phyloP scores from a whole-genome alignment of 1,140 invertebrate species.

The Drosophila prosaltans region DNA sequence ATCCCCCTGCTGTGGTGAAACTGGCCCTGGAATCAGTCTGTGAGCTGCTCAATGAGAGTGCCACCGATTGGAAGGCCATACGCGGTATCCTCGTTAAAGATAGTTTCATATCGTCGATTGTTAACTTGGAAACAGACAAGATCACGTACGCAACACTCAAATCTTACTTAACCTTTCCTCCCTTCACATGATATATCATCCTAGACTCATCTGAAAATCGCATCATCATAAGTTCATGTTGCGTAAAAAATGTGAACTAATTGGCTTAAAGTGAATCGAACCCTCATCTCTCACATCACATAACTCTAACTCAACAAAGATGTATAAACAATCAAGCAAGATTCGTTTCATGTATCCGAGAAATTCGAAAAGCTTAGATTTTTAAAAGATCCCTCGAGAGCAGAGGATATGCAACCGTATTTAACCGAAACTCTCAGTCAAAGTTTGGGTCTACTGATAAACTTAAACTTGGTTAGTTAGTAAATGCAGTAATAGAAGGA shows the following conservation, averaged over 20 bases:
- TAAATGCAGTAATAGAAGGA: too few relatives aligned
- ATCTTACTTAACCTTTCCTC: constrained; percentile 41
- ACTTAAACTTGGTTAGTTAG: too few relatives aligned
- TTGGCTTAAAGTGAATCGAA: constrained; percentile 19
- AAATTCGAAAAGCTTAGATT: not conserved
- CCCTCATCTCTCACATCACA: constrained; percentile 1
- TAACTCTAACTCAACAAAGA: constrained; percentile 1
- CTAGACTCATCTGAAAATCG: constrained; percentile 54
- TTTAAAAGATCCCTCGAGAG: too few relatives aligned
- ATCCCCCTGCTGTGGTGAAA: constrained; percentile 96
- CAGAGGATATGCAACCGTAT: too few relatives aligned
- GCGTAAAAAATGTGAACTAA: constrained; percentile 19
- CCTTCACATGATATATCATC: constrained; percentile 55
- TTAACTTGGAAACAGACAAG: constrained; percentile 98
- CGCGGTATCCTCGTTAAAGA: constrained; percentile 97
- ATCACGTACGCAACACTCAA: constrained; percentile 91
- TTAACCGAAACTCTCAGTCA: not conserved
- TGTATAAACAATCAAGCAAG: not conserved
- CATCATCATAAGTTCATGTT: constrained; percentile 12
- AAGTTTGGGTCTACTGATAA: too few relatives aligned
- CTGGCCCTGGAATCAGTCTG: constrained; percentile 98
- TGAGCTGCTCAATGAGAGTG: constrained; percentile 93
- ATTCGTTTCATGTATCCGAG: constrained; percentile 1
- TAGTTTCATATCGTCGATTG: constrained; percentile 98
- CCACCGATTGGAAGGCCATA: constrained; percentile 97